These are phyloP conservation scores for Botia kubotai DNA, from an alignment of 2,797 vertebrate species.

Conservation along the genomic window DNA sequence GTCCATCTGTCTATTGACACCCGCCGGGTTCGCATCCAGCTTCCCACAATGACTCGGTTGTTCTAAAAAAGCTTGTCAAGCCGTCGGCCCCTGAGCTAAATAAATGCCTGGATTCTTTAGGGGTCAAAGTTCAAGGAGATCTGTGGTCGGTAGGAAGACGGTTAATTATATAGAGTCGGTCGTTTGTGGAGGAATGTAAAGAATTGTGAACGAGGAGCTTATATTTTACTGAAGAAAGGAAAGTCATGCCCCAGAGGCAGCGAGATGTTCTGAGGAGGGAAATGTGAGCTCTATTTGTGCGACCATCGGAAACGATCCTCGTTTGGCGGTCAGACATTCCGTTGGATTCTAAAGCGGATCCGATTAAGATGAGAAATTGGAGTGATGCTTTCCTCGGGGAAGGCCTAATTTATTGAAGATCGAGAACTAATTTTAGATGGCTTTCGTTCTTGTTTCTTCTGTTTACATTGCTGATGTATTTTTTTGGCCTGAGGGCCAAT, in stretches of 20 bases:
- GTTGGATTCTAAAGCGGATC: neutral
- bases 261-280: too few relatives aligned
- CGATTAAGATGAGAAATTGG: neutral
- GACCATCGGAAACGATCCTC: neutral
- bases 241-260: too few relatives aligned
- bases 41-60: conserved; percentile 49
- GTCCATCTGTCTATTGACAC: conserved; percentile 42
- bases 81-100: conserved; percentile 1
- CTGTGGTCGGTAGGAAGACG: conserved; percentile 25
- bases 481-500: neutral
- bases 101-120: conserved; percentile 52
- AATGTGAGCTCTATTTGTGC: too few relatives aligned
- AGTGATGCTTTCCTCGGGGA: conserved; percentile 6
- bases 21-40: conserved; percentile 42
- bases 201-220: neutral
- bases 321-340: conserved; percentile 12
- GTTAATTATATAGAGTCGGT: conserved; percentile 16
- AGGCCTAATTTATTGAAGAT: conserved; percentile 1
- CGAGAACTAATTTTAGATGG: conserved; percentile 8
- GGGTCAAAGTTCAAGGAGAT: conserved; percentile 14
- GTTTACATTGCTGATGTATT: neutral
- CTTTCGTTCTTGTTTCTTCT: neutral
- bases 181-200: neutral
- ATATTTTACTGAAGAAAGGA: too few relatives aligned
- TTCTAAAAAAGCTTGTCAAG: conserved; percentile 45